These are phyloP conservation scores for Trissoscelio sp. DNA, from an alignment of 2,888 invertebrate species.

Conservation along the genomic window DNA sequence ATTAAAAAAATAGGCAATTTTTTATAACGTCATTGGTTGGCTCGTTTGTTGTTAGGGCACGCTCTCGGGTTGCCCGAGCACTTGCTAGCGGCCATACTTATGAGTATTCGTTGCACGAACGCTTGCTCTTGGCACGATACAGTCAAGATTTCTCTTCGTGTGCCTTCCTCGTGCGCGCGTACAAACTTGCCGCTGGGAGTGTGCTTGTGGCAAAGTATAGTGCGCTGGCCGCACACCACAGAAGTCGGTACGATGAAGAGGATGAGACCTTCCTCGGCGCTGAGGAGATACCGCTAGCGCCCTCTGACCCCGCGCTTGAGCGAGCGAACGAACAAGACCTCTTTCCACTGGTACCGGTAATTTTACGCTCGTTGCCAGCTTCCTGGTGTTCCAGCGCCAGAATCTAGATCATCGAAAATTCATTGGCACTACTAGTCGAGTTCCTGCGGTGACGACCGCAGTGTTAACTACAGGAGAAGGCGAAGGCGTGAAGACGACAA, in stretches of 20 bases:
- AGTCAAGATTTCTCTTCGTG: slow-evolving; percentile 64
- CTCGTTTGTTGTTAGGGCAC: slow-evolving; percentile 68
- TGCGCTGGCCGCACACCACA: slow-evolving; percentile 59
- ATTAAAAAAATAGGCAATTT: slow-evolving; percentile 30
- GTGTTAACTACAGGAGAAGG: slow-evolving; percentile 14
- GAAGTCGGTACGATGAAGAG: slow-evolving; percentile 67
- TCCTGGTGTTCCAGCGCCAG: slow-evolving; percentile 75
- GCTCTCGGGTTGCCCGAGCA: slow-evolving; percentile 55
- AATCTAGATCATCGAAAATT: slow-evolving; percentile 79
- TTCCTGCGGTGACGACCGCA: background rate
- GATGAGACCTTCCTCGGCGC: slow-evolving; percentile 69
- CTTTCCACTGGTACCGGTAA: slow-evolving; percentile 79
- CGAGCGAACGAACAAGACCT: slow-evolving; percentile 78
- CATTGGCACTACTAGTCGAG: slow-evolving; percentile 59
- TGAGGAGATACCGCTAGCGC: slow-evolving; percentile 83
- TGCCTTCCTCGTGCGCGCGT: slow-evolving; percentile 55
- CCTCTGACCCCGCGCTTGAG: slow-evolving; percentile 80
- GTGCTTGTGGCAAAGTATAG: slow-evolving; percentile 64
- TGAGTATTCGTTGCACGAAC: slow-evolving; percentile 72
- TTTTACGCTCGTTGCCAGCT: slow-evolving; percentile 79
- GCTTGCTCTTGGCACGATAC: slow-evolving; percentile 64
- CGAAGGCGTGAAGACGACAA: slow-evolving; percentile 32
- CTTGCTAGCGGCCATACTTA: slow-evolving; percentile 65
- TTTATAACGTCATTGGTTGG: slow-evolving; percentile 70
- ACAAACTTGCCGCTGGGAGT: slow-evolving; percentile 60